A percentile compares a stretch with the other conserved stretches of the same genome.
Evolutionary conservation across 2,888 invertebrate species (phyloP).

Genomic region (Hyposoter dolosus): DNA sequence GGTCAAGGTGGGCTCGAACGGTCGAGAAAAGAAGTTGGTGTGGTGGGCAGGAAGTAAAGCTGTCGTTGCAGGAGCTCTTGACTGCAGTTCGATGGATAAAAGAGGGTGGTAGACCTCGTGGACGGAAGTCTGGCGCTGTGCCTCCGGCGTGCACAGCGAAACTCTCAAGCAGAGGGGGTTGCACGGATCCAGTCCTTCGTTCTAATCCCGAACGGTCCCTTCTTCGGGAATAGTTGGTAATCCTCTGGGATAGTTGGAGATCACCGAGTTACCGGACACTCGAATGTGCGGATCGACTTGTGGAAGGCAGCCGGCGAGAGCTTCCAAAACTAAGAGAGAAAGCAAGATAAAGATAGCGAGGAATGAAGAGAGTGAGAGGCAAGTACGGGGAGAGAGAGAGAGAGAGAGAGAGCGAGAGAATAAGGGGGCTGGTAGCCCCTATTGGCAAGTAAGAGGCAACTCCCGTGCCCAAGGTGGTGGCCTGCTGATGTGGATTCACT

Average conservation of each 20-base stretch:
- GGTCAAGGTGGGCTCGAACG: slow-evolving; percentile 58
- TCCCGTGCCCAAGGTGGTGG: slow-evolving; percentile 58
- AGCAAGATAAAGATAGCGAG: slow-evolving; percentile 54
- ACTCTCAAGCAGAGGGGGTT: slow-evolving; percentile 53
- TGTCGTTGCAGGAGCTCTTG: slow-evolving; percentile 56
- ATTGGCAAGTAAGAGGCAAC: slow-evolving; percentile 66
- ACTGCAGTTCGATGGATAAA: slow-evolving; percentile 68
- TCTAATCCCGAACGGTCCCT: slow-evolving; percentile 81
- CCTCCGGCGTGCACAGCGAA: slow-evolving; percentile 52
- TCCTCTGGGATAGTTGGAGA: slow-evolving; percentile 84
- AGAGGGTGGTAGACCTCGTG: slow-evolving; percentile 49
- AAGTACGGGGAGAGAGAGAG: slow-evolving; percentile 48
- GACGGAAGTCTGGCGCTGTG: slow-evolving; percentile 53
- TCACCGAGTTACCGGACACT: slow-evolving; percentile 84
- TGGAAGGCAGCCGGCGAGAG: slow-evolving; percentile 70
- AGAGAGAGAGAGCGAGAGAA: slow-evolving; percentile 50
- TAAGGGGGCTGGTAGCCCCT: slow-evolving; percentile 64
- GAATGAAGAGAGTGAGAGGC: slow-evolving; percentile 53
- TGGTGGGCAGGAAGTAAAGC: slow-evolving; percentile 70
- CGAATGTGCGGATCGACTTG: slow-evolving; percentile 73
- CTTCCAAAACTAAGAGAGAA: slow-evolving; percentile 54
- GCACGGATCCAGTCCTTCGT: slow-evolving; percentile 68
- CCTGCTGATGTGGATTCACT: slow-evolving; percentile 53
- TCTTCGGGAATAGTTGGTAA: slow-evolving; percentile 84
- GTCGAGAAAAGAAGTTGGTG: slow-evolving; percentile 39